Evolutionary conservation across 2,888 invertebrate genomes (phyloP).

Genomic region (Melieria picta): DNA sequence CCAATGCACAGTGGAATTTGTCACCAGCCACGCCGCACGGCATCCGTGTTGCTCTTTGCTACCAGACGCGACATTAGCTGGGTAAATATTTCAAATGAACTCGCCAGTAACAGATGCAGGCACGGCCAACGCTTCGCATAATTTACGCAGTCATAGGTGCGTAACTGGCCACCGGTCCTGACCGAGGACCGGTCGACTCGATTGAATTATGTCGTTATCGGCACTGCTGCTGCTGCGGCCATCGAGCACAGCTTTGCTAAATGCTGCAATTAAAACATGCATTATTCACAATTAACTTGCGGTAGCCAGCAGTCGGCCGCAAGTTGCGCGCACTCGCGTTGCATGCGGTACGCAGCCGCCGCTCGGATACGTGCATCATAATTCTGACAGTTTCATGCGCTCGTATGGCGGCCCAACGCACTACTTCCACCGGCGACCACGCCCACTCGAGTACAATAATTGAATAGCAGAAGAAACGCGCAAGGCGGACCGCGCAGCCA

Average conservation of each 20-base stretch:
- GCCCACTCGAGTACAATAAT: slow-evolving; percentile 40
- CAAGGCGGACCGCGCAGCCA: background rate
- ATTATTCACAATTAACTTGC: slow-evolving; percentile 36
- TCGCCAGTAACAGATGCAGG: too few species aligned
- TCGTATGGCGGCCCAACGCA: too few species aligned
- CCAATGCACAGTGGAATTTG: background rate
- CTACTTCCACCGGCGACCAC: slow-evolving; percentile 41
- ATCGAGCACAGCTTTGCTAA: slow-evolving; percentile 12
- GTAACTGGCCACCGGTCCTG: background rate
- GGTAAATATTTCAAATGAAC: background rate
- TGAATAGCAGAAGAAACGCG: slow-evolving; percentile 27
- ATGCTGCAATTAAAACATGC: slow-evolving; percentile 38
- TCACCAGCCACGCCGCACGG: too few species aligned
- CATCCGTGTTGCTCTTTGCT: too few species aligned
- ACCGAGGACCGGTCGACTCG: background rate
- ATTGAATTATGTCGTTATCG: slow-evolving; percentile 38
- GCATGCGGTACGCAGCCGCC: background rate
- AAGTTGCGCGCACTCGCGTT: slow-evolving; percentile 12
- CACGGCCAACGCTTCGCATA: background rate
- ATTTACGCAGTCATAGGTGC: background rate
- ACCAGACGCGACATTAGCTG: background rate
- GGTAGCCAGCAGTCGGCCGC: slow-evolving; percentile 8
- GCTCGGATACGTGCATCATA: slow-evolving; percentile 38
- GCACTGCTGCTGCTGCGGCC: slow-evolving; percentile 13
- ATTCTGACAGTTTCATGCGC: slow-evolving; percentile 46